Percentiles rank a stretch among this genome's conserved stretches.
Conservation (phyloP, 2,888 invertebrate species). For the Tanytarsus gracilentus region DNA sequence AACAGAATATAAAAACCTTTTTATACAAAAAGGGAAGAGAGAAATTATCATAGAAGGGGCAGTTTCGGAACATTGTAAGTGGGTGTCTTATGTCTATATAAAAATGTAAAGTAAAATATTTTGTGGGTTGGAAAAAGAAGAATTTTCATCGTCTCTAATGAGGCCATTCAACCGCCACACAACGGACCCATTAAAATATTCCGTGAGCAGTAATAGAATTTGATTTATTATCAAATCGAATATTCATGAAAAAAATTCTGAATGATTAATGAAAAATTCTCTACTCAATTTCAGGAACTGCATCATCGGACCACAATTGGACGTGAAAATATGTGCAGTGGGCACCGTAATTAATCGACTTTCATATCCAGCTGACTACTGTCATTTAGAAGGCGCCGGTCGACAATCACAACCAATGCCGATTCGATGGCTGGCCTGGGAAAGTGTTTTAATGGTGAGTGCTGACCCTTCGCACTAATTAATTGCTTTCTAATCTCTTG, state of each 20-base stretch:
- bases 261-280: neutral
- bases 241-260: conserved; percentile 8
- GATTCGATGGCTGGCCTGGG: conserved; percentile 84
- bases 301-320: conserved; percentile 64
- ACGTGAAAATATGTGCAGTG: conserved; percentile 65
- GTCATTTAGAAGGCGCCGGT: conserved; percentile 60
- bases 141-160: conserved; percentile 1
- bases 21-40: neutral
- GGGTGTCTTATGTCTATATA: no score
- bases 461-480: conserved; percentile 6
- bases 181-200: neutral
- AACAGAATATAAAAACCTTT: no score
- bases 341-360: conserved; percentile 58
- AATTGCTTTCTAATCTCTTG: neutral
- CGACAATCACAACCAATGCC: conserved; percentile 53
- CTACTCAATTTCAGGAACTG: conserved; percentile 56
- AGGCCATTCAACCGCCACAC: conserved; percentile 17
- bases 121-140: neutral
- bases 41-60: neutral
- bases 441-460: conserved; percentile 64
- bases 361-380: conserved; percentile 68
- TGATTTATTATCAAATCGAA: conserved; percentile 22
- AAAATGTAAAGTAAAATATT: neutral
- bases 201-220: neutral
- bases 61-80: no score